Evolutionary conservation across 2,113 vertebrate genomes (phyloP), one percentile per base, ranked within the genome.

Genomic region (Peromyscus maniculatus): DNA sequence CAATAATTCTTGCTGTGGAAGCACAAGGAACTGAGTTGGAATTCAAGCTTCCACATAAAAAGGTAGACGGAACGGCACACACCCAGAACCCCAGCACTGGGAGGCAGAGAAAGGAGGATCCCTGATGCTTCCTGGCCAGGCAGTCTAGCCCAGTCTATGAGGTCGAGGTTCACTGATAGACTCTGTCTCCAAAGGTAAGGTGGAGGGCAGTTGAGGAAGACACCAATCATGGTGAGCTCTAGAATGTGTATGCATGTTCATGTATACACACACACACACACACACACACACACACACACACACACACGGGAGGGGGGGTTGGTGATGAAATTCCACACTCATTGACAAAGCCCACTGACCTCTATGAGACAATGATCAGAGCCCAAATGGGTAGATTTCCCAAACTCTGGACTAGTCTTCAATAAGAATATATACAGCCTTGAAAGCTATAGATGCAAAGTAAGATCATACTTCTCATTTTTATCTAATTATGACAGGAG

Each of bases 321-420:
- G 19, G 26, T 55, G 52, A 79, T 59, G 83, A 91, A 95, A 91
- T 49, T 9, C 55, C 24, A 89, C 36, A 22, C 24, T 49, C 7
- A 80, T 24, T 72, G 49, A 57, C 43, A 52, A 26, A 94, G 36
- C 62, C 77, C 66, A 75, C 67, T 31, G 55, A 66, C 0, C 28
- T 86, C 57, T 86, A 72, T 74, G 39, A 89, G 24, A n/a, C 64
- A 93, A 43, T 43, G 24, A 59, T 16, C 26, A 21, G 39, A 62
- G 64, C 83, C 8, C n/a, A 96, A 49, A 84, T 2, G 59, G 71
- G 33, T 80, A 67, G 33, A 64, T 90, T 75, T 92, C 59, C n/a
- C 66, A n/a, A 69, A 90, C 72, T 82, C 43, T 87, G 31, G 31
- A 15, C 87, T 93, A 36, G 33, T 59, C 67, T 95, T 91, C 92